phyloP scores from a whole-genome alignment of 2,888 invertebrate species.

The Alviniconcha strummeri region DNA sequence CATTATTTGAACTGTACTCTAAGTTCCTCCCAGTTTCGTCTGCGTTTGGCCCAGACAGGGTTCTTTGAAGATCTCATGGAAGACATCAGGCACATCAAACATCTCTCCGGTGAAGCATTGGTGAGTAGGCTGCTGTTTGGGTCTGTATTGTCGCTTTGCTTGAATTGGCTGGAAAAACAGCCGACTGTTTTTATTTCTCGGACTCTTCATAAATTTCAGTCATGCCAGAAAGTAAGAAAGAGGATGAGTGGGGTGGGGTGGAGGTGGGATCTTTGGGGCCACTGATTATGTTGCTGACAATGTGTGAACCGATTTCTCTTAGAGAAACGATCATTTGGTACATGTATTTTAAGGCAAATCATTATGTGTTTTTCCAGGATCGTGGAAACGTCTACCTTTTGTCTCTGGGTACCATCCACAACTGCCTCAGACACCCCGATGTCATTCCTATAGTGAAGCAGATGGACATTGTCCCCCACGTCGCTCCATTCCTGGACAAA shows the following conservation, averaged over 20 bases:
- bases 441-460: background rate
- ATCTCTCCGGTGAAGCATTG: background rate
- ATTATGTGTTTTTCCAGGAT: conserved; percentile 9
- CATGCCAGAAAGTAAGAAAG: too few relatives aligned
- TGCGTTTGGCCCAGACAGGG: conserved; percentile 9
- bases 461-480: background rate
- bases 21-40: background rate
- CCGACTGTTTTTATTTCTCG: too few relatives aligned
- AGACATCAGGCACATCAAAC: conserved; percentile 9
- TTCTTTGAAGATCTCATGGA: conserved; percentile 18
- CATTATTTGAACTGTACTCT: background rate
- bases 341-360: too few relatives aligned
- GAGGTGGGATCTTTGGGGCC: too few relatives aligned
- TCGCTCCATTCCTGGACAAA: background rate
- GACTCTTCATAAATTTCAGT: too few relatives aligned
- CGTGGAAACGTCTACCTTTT: background rate
- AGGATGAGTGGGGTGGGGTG: too few relatives aligned
- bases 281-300: too few relatives aligned
- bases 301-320: too few relatives aligned
- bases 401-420: conserved; percentile 24
- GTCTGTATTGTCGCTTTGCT: too few relatives aligned
- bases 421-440: background rate
- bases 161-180: too few relatives aligned
- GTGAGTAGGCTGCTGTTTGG: too few relatives aligned
- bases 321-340: too few relatives aligned